These are phyloP conservation scores for Phoxinus phoxinus DNA, from an alignment of 2,113 vertebrate genomes.

Conservation along the genomic window DNA sequence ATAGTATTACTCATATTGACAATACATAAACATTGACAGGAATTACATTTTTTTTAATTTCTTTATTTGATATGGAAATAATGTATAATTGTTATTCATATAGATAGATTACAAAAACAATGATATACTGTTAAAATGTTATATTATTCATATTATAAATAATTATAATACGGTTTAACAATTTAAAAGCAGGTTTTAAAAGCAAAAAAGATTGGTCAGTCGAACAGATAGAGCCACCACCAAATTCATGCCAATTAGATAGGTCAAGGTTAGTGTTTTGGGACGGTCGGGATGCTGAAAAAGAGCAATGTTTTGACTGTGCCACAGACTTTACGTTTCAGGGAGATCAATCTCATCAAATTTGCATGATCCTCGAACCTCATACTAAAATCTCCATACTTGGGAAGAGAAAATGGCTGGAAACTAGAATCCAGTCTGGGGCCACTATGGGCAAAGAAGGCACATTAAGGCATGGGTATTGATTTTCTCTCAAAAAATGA, in stretches of 20 bases:
- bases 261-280: neutral
- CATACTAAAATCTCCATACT: neutral
- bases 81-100: too few species aligned
- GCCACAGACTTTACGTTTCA: conserved; percentile 6
- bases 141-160: too few species aligned
- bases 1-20: too few species aligned
- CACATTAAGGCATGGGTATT: neutral
- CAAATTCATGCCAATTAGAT: neutral
- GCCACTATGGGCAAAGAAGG: neutral
- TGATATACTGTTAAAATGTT: too few species aligned
- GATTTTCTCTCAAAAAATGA: conserved; percentile 7
- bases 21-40: too few species aligned
- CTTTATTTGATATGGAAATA: too few species aligned
- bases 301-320: neutral
- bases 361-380: conserved; percentile 1
- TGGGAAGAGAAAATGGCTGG: neutral
- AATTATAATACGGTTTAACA: too few species aligned
- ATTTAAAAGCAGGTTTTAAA: too few species aligned
- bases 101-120: too few species aligned
- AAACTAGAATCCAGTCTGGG: neutral
- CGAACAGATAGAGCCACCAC: neutral
- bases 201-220: neutral
- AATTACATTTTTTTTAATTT: too few species aligned
- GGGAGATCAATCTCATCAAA: neutral
- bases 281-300: neutral